Percentiles rank a stretch among this genome's conserved stretches.
Evolutionary conservation across 2,888 invertebrate genomes (phyloP).

Genomic region (Gasteruption jaculator): DNA sequence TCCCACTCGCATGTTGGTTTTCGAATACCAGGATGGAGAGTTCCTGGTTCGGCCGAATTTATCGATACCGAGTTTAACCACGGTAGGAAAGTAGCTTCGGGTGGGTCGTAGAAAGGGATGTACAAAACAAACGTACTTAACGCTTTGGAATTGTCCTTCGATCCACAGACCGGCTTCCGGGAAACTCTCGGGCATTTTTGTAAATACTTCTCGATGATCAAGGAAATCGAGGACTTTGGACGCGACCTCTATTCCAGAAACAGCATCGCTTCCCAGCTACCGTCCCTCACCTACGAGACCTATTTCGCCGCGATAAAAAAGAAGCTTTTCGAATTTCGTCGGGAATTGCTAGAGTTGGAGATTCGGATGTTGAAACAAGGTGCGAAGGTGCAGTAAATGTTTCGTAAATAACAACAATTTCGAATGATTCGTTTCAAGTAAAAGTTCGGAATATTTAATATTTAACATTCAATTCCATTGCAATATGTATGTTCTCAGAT

Average conservation of each 20-base stretch:
- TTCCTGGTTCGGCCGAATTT: constrained; percentile 35
- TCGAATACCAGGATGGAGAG: constrained; percentile 28
- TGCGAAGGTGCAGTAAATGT: constrained; percentile 17
- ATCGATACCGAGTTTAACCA: constrained; percentile 45
- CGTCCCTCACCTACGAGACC: constrained; percentile 52
- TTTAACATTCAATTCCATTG: constrained; percentile 12
- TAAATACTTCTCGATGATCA: constrained; percentile 39
- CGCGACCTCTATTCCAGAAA: constrained; percentile 35
- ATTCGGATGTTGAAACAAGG: constrained; percentile 46
- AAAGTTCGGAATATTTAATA: neutral
- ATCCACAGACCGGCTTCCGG: too few relatives aligned
- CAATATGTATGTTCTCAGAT: constrained; percentile 25
- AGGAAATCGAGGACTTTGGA: constrained; percentile 46
- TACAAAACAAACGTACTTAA: too few relatives aligned
- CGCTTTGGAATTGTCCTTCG: too few relatives aligned
- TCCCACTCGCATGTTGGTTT: constrained; percentile 37
- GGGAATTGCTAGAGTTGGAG: constrained; percentile 47
- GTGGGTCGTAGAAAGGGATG: too few relatives aligned
- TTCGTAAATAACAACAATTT: constrained; percentile 4
- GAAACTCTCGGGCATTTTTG: too few relatives aligned
- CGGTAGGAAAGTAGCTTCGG: constrained; percentile 28
- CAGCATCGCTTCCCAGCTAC: constrained; percentile 24
- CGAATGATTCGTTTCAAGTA: constrained; percentile 2
- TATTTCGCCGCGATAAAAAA: constrained; percentile 51
- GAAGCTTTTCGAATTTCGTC: constrained; percentile 47